Conservation (phyloP, 2,113 vertebrate species). For the Rousettus leschenaultii region DNA sequence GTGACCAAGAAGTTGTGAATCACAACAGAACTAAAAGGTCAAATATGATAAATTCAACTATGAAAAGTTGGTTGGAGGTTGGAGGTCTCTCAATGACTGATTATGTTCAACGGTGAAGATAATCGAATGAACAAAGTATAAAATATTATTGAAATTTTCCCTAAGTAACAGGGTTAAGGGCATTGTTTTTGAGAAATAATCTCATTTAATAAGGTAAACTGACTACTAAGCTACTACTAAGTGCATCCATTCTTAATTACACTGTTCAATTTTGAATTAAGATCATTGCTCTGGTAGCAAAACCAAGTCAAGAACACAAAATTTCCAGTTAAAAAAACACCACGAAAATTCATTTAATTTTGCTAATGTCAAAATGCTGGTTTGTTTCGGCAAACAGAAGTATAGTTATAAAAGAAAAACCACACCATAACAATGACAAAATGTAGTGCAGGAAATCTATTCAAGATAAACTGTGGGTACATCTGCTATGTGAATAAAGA, state of each 20-base stretch:
- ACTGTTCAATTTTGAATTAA: slow-evolving; percentile 1
- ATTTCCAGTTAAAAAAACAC: background rate
- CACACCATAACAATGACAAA: background rate
- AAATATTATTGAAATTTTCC: background rate
- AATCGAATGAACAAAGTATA: background rate
- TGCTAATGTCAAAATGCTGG: background rate
- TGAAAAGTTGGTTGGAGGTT: background rate
- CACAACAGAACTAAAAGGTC: background rate
- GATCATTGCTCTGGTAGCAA: background rate
- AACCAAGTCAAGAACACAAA: background rate
- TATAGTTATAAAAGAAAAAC: background rate
- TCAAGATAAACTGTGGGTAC: background rate
- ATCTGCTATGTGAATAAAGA: background rate
- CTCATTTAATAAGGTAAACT: background rate
- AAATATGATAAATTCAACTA: background rate
- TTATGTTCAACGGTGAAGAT: background rate
- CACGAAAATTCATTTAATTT: background rate
- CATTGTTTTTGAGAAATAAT: background rate
- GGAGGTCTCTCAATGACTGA: background rate
- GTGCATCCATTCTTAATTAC: background rate
- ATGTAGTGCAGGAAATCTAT: background rate
- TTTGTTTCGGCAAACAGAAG: background rate
- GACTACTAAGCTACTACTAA: background rate
- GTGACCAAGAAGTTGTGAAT: background rate
- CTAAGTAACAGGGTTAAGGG: background rate